These are phyloP conservation scores for Nomada goodeniana DNA, from an alignment of 2,888 invertebrate species.

Conservation along the genomic window DNA sequence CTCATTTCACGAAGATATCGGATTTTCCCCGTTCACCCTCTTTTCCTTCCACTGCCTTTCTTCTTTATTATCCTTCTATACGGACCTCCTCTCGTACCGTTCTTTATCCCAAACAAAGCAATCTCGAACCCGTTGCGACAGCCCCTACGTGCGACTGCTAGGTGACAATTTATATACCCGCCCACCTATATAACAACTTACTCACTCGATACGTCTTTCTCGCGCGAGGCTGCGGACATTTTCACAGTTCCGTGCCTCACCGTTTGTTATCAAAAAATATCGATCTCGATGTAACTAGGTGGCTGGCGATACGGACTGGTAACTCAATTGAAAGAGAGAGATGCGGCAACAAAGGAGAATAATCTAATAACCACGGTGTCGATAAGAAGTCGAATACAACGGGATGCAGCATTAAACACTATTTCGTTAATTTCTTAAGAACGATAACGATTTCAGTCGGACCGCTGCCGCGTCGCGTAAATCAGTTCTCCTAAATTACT, in stretches of 20 bases:
- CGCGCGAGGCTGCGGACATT: slow-evolving; percentile 73
- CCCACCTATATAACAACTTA: slow-evolving; percentile 78
- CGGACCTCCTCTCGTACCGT: slow-evolving; percentile 62
- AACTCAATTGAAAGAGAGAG: background rate
- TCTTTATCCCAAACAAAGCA: slow-evolving; percentile 82
- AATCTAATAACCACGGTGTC: background rate
- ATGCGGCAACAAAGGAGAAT: background rate
- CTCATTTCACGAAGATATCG: slow-evolving; percentile 76
- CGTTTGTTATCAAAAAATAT: slow-evolving; percentile 63
- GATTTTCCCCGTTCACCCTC: slow-evolving; percentile 67
- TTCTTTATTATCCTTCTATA: slow-evolving; percentile 67
- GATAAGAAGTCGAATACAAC: background rate
- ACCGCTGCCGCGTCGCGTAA: too few relatives aligned
- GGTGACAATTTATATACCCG: slow-evolving; percentile 83
- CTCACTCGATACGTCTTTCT: slow-evolving; percentile 82
- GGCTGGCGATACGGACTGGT: background rate
- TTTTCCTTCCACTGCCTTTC: slow-evolving; percentile 42
- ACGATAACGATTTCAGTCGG: too few relatives aligned
- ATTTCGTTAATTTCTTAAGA: too few relatives aligned
- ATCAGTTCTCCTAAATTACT: background rate
- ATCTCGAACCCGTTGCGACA: slow-evolving; percentile 77
- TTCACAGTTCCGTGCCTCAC: slow-evolving; percentile 69
- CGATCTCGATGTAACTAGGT: slow-evolving; percentile 1
- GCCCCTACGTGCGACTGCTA: slow-evolving; percentile 79
- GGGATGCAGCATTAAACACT: too few relatives aligned